These are phyloP conservation scores for Ageneiosus marmoratus DNA, from an alignment of 2,113 vertebrate species.

Conservation along the genomic window DNA sequence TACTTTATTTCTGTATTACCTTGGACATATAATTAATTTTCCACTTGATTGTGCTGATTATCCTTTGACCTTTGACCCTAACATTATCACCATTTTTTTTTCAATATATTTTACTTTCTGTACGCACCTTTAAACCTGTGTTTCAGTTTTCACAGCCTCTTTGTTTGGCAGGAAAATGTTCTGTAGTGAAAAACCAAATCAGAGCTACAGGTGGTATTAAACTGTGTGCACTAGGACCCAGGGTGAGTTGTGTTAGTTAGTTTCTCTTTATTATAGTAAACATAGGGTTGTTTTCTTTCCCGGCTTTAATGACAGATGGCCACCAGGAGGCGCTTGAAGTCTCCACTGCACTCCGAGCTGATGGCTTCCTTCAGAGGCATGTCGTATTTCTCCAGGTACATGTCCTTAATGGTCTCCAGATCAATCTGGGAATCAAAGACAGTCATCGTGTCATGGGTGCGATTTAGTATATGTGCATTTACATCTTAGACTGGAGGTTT, in stretches of 20 bases:
- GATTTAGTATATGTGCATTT: background rate
- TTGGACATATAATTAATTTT: background rate
- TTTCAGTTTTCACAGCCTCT: slow-evolving; percentile 2
- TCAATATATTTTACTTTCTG: background rate
- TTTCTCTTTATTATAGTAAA: background rate
- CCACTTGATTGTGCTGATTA: slow-evolving; percentile 1
- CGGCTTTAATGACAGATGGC: slow-evolving; percentile 71
- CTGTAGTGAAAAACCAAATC: background rate
- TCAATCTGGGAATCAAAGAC: slow-evolving; percentile 63
- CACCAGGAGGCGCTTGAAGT: slow-evolving; percentile 78
- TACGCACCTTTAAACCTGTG: background rate
- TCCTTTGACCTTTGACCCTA: background rate
- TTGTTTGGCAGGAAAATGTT: background rate
- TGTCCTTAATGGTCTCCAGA: slow-evolving; percentile 79
- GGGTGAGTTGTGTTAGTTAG: slow-evolving; percentile 56
- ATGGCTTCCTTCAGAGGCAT: slow-evolving; percentile 77
- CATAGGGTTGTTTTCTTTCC: background rate
- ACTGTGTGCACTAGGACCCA: background rate
- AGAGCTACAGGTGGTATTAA: background rate
- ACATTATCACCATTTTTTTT: background rate
- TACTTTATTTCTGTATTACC: background rate
- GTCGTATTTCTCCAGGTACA: slow-evolving; percentile 80
- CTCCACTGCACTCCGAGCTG: slow-evolving; percentile 73
- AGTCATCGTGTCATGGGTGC: no score
- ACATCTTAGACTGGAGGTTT: background rate